Percentiles rank a stretch among this genome's conserved stretches.
Conservation (phyloP, 1,140 invertebrate species). For the Drosophila murphyi region DNA sequence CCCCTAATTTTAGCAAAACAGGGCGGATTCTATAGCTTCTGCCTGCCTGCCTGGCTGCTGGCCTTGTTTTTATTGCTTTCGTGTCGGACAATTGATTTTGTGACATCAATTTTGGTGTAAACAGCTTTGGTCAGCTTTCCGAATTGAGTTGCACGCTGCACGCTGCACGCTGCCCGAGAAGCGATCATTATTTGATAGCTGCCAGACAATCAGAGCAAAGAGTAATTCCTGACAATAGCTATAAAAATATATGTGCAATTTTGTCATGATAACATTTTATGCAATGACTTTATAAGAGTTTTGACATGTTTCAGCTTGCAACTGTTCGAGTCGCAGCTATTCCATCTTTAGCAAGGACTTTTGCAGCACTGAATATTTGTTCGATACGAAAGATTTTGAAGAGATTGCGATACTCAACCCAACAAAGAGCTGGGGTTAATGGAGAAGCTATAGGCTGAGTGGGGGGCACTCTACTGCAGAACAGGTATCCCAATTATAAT, state of each 20-base stretch:
- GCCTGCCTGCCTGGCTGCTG: not conserved
- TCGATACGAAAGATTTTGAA: no score
- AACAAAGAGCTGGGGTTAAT: no score
- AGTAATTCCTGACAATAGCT: not conserved
- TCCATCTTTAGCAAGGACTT: no score
- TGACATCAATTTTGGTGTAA: conserved; percentile 73
- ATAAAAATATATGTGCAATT: not conserved
- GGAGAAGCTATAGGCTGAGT: no score
- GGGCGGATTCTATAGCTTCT: not conserved
- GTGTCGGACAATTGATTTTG: conserved; percentile 74
- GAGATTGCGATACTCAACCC: no score
- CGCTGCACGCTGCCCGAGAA: conserved; percentile 7
- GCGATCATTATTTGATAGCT: not conserved
- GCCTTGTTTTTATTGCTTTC: conserved; percentile 68
- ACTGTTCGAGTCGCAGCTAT: no score
- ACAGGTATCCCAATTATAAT: no score
- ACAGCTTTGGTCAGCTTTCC: conserved; percentile 67
- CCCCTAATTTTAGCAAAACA: conserved; percentile 12
- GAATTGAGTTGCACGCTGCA: conserved; percentile 54
- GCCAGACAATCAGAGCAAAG: not conserved
- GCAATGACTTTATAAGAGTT: not conserved
- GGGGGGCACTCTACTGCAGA: no score
- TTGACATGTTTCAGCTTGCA: no score
- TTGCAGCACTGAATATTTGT: no score
- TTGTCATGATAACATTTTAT: conserved; percentile 7